Evolutionary conservation across 1,140 invertebrate species (phyloP).

Genomic region (Centruroides vittatus): DNA sequence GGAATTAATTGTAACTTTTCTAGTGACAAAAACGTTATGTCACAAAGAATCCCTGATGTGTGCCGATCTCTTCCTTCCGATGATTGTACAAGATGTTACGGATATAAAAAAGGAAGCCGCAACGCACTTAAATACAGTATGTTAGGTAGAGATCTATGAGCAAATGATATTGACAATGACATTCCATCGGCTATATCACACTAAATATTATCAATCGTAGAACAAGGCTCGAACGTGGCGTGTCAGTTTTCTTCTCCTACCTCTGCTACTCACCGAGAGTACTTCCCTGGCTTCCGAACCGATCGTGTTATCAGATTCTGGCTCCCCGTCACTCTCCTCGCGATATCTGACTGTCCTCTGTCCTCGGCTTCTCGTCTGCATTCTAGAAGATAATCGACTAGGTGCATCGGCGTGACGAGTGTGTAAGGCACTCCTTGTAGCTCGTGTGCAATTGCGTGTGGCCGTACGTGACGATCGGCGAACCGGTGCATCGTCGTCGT

Average conservation of each 20-base stretch:
- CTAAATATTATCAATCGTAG: constrained; percentile 30
- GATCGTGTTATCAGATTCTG: constrained; percentile 28
- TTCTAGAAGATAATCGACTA: constrained; percentile 1
- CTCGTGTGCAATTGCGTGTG: not conserved
- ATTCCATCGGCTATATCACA: not conserved
- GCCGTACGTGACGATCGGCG: constrained; percentile 13
- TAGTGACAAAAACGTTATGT: too few relatives aligned
- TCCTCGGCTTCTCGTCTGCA: constrained; percentile 26
- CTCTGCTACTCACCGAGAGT: constrained; percentile 61
- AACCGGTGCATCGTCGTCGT: constrained; percentile 27
- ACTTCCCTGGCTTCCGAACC: constrained; percentile 26
- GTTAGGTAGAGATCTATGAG: not conserved
- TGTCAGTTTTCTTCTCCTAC: constrained; percentile 64
- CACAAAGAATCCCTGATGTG: too few relatives aligned
- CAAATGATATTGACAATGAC: not conserved
- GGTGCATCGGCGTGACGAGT: not conserved
- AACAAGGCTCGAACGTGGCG: constrained; percentile 54
- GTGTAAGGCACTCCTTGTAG: not conserved
- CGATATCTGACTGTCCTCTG: constrained; percentile 27
- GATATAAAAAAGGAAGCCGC: too few relatives aligned
- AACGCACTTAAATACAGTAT: not conserved
- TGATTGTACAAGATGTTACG: too few relatives aligned
- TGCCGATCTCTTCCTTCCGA: too few relatives aligned
- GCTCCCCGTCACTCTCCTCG: constrained; percentile 22
- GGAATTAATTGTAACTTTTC: too few relatives aligned